Evolutionary conservation across 2,113 vertebrate genomes (phyloP).

Genomic region (Paracanthobrama guichenoti): DNA sequence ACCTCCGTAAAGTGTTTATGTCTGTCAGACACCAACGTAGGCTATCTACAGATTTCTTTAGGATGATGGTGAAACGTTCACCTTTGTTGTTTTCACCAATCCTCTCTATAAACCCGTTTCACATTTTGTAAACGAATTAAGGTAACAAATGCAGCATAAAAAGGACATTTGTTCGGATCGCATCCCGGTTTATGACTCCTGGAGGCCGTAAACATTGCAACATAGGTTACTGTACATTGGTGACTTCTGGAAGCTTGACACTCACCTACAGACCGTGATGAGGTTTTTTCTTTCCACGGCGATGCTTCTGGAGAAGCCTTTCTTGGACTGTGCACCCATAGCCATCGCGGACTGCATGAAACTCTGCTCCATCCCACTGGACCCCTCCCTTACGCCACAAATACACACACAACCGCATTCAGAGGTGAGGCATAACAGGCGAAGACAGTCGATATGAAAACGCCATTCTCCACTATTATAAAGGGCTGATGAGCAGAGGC

Average conservation of each 20-base stretch:
- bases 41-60: background rate
- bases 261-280: constrained; percentile 89
- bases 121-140: background rate
- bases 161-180: background rate
- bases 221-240: too few relatives aligned
- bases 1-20: background rate
- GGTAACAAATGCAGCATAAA: background rate
- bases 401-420: constrained; percentile 35
- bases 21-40: background rate
- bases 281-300: constrained; percentile 89
- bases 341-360: constrained; percentile 84
- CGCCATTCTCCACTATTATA: background rate
- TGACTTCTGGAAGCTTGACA: background rate
- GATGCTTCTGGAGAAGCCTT: constrained; percentile 81
- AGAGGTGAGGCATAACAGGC: background rate
- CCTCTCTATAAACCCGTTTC: background rate
- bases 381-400: constrained; percentile 48
- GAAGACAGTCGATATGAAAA: constrained; percentile 6
- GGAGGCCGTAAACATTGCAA: background rate
- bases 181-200: background rate
- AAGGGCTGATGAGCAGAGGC: constrained; percentile 1
- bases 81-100: background rate
- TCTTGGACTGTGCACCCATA: constrained; percentile 82
- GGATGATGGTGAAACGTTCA: background rate
- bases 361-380: constrained; percentile 80